Evolutionary conservation across 2,797 vertebrate genomes (phyloP).

Genomic region (Phrynocephalus vlangalii): DNA sequence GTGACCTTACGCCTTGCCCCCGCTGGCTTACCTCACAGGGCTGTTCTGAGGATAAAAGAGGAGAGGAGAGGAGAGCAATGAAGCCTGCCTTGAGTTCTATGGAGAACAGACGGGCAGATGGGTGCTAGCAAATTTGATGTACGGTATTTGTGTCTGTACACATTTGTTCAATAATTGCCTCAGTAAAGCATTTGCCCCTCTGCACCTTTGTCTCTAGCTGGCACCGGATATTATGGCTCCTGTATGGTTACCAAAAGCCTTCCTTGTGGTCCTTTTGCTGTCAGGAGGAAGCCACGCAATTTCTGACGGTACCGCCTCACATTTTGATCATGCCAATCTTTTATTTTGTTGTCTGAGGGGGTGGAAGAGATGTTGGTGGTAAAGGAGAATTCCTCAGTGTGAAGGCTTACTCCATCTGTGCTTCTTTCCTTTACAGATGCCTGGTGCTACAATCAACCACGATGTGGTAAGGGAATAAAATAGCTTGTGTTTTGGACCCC

Average conservation of each 20-base stretch:
- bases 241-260: background rate
- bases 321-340: background rate
- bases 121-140: background rate
- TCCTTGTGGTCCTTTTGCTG: background rate
- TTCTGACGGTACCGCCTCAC: constrained; percentile 2
- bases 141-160: background rate
- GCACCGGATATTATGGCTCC: background rate
- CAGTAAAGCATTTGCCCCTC: background rate
- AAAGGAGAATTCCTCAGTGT: background rate
- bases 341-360: background rate
- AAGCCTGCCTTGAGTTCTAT: too few relatives aligned
- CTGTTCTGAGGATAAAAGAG: too few relatives aligned
- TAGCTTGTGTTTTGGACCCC: too few relatives aligned
- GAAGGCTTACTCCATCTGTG: background rate
- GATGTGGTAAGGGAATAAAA: constrained; percentile 17
- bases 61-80: too few relatives aligned
- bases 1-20: background rate
- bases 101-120: too few relatives aligned
- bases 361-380: background rate
- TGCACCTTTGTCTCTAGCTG: background rate
- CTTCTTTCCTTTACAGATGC: constrained; percentile 16
- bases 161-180: background rate
- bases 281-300: background rate
- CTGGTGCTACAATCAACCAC: constrained; percentile 13
- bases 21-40: too few relatives aligned